phyloP scores from a whole-genome alignment of 2,113 vertebrate genomes.

The Serinus canaria region DNA sequence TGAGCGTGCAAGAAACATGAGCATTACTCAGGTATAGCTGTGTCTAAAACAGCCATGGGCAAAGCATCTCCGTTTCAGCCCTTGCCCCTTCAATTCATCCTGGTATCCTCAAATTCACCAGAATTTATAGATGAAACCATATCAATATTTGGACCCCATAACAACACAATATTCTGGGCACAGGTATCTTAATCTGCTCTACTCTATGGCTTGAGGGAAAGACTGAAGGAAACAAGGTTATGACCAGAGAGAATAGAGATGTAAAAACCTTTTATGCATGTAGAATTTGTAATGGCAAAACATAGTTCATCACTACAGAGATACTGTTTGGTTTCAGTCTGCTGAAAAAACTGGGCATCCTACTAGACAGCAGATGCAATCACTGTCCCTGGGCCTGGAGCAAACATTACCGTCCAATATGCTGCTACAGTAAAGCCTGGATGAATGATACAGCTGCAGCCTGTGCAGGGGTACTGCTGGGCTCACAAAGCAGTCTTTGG shows the following conservation, averaged over 20 bases:
- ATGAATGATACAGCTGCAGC: background rate
- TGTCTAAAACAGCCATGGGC: background rate
- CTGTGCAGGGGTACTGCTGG: background rate
- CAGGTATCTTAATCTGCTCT: background rate
- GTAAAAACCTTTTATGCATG: background rate
- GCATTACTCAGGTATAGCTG: background rate
- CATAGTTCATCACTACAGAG: background rate
- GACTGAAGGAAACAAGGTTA: background rate
- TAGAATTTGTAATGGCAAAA: background rate
- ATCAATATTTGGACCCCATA: background rate
- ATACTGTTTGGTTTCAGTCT: background rate
- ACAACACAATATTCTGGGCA: background rate
- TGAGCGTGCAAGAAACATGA: fast-evolving
- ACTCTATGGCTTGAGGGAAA: background rate
- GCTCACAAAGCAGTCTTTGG: background rate
- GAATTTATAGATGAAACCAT: background rate
- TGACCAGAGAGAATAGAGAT: background rate
- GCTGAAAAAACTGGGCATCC: background rate
- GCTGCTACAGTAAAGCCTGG: background rate
- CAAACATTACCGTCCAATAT: background rate
- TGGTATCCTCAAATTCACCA: background rate
- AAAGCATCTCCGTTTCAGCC: background rate
- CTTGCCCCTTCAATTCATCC: background rate
- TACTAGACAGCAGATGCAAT: background rate
- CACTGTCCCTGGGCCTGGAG: background rate